phyloP scores from a whole-genome alignment of 2,113 vertebrate genomes.

The Rhabdomys dilectus region DNA sequence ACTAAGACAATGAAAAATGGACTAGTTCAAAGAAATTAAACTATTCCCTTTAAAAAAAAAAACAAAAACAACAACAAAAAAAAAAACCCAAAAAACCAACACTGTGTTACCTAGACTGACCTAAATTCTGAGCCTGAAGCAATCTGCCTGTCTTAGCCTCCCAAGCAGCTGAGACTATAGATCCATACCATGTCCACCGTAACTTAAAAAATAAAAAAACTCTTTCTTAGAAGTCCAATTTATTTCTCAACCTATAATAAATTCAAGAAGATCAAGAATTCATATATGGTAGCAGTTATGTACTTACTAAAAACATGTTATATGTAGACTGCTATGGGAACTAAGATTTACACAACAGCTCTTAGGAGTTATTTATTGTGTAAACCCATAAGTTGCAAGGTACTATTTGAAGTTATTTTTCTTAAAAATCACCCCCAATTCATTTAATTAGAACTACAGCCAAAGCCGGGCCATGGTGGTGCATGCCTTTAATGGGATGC shows the following conservation, averaged over 20 bases:
- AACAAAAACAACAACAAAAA: too few relatives aligned
- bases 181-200: background rate
- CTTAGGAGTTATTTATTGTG: conserved; percentile 5
- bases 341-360: conserved; percentile 35
- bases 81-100: too few relatives aligned
- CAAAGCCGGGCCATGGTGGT: background rate
- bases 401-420: conserved; percentile 28
- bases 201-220: background rate
- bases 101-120: background rate
- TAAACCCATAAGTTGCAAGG: conserved; percentile 51
- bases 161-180: background rate
- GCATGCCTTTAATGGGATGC: too few relatives aligned
- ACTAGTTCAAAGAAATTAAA: conserved; percentile 35
- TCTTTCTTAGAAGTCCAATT: background rate
- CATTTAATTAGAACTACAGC: conserved; percentile 38
- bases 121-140: background rate
- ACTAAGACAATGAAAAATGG: background rate
- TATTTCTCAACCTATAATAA: conserved; percentile 11
- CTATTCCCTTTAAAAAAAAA: background rate
- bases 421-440: conserved; percentile 19
- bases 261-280: conserved; percentile 5
- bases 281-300: background rate
- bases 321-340: background rate
- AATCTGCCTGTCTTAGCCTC: background rate
- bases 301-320: conserved; percentile 13